phyloP scores from a whole-genome alignment of 2,888 invertebrate genomes.

The Callyntrura sp. region DNA sequence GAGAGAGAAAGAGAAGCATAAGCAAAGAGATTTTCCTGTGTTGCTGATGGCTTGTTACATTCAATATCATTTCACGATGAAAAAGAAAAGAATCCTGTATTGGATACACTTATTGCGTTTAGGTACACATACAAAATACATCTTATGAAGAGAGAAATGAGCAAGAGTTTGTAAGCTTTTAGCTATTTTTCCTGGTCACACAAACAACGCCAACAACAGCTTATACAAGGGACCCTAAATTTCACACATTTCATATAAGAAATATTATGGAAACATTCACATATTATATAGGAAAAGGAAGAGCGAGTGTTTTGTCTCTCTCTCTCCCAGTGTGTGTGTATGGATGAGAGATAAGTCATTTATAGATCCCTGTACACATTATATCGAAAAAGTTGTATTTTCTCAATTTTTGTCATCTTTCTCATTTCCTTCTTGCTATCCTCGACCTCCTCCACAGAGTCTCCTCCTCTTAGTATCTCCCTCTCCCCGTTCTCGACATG shows the following conservation, averaged over 20 bases:
- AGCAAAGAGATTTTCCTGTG: conserved; percentile 34
- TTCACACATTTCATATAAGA: neutral
- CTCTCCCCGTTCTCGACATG: conserved; percentile 73
- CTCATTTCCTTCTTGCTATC: conserved; percentile 75
- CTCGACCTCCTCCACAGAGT: conserved; percentile 79
- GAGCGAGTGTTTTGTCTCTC: no score
- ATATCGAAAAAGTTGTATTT: conserved; percentile 61
- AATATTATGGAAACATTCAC: neutral
- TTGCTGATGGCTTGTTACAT: conserved; percentile 35
- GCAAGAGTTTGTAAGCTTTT: no score
- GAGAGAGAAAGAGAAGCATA: conserved; percentile 2
- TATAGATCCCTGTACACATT: conserved; percentile 64
- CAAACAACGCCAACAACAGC: neutral
- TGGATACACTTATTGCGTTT: no score
- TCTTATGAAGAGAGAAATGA: no score
- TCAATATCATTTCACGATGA: conserved; percentile 1
- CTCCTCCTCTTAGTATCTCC: conserved; percentile 75
- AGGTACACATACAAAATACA: no score
- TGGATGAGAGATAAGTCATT: conserved; percentile 72
- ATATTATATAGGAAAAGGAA: neutral
- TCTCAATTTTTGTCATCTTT: conserved; percentile 77
- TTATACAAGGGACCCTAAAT: neutral
- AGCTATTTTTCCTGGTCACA: no score
- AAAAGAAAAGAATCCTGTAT: neutral
- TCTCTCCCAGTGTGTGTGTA: no score